A percentile compares a stretch with the other conserved stretches of the same genome.
phyloP scores from a whole-genome alignment of 2,113 vertebrate species.

The Alosa alosa region DNA sequence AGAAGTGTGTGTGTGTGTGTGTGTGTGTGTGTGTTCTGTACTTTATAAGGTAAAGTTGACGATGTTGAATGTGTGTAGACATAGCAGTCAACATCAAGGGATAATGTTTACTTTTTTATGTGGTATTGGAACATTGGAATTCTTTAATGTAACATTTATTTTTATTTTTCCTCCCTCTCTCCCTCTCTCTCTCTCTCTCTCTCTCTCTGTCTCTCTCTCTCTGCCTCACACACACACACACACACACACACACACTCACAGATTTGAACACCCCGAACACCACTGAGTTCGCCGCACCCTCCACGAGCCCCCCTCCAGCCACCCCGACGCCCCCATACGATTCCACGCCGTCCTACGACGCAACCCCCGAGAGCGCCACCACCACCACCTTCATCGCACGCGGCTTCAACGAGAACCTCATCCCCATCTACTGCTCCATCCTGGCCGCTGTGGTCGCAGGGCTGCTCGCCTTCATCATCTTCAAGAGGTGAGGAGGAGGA shows the following conservation, averaged over 20 bases:
- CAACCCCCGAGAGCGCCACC: constrained; percentile 55
- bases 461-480: constrained; percentile 89
- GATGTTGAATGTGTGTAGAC: too few species aligned
- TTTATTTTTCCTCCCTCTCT: constrained; percentile 16
- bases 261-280: constrained; percentile 32
- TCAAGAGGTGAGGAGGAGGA: constrained; percentile 79
- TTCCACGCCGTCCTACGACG: constrained; percentile 27
- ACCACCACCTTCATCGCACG: constrained; percentile 63
- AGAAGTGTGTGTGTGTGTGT: background rate
- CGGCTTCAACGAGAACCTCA: constrained; percentile 92
- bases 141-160: background rate
- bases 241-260: constrained; percentile 27
- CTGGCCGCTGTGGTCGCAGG: constrained; percentile 90
- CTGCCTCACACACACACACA: too few species aligned
- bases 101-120: background rate
- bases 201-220: too few species aligned
- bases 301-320: background rate
- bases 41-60: too few species aligned
- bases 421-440: constrained; percentile 95
- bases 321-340: constrained; percentile 24
- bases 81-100: background rate
- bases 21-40: background rate
- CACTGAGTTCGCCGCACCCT: constrained; percentile 27
- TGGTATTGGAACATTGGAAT: background rate
- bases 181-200: constrained; percentile 22